Evolutionary conservation across 2,797 vertebrate species (phyloP).

Genomic region (Cossypha polioptera): DNA sequence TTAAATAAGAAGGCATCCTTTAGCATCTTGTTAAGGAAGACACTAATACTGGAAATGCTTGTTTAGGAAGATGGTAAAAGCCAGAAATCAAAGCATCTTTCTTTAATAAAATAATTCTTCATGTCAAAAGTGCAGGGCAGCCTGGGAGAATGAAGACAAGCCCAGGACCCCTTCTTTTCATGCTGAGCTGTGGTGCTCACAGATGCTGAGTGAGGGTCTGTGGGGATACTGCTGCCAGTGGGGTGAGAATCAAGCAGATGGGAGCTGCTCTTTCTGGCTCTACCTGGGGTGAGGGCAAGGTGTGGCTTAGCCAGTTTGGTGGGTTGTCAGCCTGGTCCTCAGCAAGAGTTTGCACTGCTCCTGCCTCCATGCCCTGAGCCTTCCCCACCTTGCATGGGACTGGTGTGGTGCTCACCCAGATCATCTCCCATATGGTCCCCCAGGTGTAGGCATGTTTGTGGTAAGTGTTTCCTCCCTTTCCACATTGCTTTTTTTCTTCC

Average conservation of each 20-base stretch:
- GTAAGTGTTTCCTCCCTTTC: not conserved
- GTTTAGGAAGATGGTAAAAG: not conserved
- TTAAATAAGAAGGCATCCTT: not conserved
- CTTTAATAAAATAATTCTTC: not conserved
- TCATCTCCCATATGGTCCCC: not conserved
- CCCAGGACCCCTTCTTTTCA: not conserved
- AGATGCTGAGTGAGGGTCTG: not conserved
- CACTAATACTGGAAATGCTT: not conserved
- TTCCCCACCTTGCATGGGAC: not conserved
- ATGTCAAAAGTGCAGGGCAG: not conserved
- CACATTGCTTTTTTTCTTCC: not conserved
- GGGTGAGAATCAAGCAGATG: not conserved
- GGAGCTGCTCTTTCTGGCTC: not conserved
- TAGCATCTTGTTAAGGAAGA: not conserved
- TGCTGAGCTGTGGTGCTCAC: not conserved
- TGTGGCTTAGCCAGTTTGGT: not conserved
- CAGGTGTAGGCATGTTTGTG: not conserved
- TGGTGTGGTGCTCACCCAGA: not conserved
- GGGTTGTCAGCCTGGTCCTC: not conserved
- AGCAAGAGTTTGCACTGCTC: not conserved
- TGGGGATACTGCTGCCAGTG: not conserved
- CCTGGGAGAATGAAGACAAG: not conserved
- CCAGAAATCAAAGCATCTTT: not conserved
- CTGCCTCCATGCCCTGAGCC: not conserved
- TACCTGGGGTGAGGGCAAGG: too few relatives aligned